Base-by-base conservation (phyloP, 2,113 vertebrate species). In the Pogonocichla stellata region DNA sequence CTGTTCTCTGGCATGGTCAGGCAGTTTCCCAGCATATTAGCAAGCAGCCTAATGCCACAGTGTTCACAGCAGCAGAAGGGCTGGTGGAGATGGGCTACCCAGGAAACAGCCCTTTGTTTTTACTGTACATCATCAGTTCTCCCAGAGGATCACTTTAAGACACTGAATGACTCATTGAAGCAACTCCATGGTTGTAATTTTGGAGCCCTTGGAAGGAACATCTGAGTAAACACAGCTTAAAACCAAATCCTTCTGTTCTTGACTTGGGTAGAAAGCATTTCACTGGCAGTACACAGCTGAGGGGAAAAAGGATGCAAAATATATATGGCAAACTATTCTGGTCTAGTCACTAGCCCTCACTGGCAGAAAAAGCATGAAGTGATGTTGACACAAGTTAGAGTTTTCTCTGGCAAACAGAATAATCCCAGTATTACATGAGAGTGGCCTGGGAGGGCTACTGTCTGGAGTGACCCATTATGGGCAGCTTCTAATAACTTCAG, bases 21-120 rank as follows among this genome's bases (percentile, higher is more conserved):
- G 88, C 96, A 98, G 98, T 98, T 98, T 97, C 82, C 34, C 58
- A 87, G 98, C 97, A 95, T 92, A 92, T 98, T 65, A 64, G 69
- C 94, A 93, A 92, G 88, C 95, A 98, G 96, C 94, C 95, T 91
- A 85, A 94, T 53, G 64, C 91, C 94, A 95, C 65, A 88, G 86
- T 86, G 83, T 97, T 95, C 89, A 65, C 66, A 80, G 82, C 42
- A 93, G 43, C 86, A 90, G 56, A 92, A 75, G 54, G 42, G 75
- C 92, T 71, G 62, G 16, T 72, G 80, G 93, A 92, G 95, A 96
- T 60, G 88, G 58, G 64, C 64, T 65, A 57, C 65, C 87, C 80
- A 78, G 90, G 87, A 90, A 98, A 93, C 91, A 95, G 61, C 53
- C 54, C 88, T 86, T 60, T 87, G 29, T 90, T 96, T 96, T 91